Evolutionary conservation across 2,888 invertebrate genomes (phyloP), one percentile per base, ranked within the genome.

Genomic region (Halocaridina rubra): DNA sequence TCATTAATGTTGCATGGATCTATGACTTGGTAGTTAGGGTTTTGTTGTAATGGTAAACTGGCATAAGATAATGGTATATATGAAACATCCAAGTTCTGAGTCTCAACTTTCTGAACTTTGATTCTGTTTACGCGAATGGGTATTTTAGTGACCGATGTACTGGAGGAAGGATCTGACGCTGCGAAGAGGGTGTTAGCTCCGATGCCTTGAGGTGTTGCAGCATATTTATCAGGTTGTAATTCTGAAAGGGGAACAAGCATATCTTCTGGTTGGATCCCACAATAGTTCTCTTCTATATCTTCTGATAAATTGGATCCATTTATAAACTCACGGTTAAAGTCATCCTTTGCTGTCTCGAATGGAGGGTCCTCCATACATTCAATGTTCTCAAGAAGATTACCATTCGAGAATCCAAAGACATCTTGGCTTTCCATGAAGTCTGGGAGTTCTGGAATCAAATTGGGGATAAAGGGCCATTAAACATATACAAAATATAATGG

Each of bases 381-480:
- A 16, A 61, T 19, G 22, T 64, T 27, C 27, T 64, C 78, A 39
- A 69, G 39, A 22, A 80, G 67, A 24, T 16, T 19, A 24, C 27
- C 13, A 33, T 64, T 10, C 27, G 80, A 2, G 39, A 72, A 74
- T 10, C 59, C 80, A 57, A 80, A 27, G 76, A 61, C 39, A 10
- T 82, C 82, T 22, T 78, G 59, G 30, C 72, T 72, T 46, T 82
- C 82, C 82, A 82, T 82, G 77, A 77, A 82, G n/a, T 82, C 82
- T 61, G 82, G 82, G 33, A 82, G 82, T 2, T 72, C 82, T 82
- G 82, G 0, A 82, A 78, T 22, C 53, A n/a, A n/a, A n/a, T n/a
- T n/a, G n/a, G n/a, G n/a, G n/a, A n/a, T n/a, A n/a, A n/a, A n/a
- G n/a, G n/a, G n/a, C n/a, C n/a, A n/a, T n/a, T n/a, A n/a, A n/a